Evolutionary conservation across 1,140 invertebrate species (phyloP).

Genomic region (Drosophila biarmipes): DNA sequence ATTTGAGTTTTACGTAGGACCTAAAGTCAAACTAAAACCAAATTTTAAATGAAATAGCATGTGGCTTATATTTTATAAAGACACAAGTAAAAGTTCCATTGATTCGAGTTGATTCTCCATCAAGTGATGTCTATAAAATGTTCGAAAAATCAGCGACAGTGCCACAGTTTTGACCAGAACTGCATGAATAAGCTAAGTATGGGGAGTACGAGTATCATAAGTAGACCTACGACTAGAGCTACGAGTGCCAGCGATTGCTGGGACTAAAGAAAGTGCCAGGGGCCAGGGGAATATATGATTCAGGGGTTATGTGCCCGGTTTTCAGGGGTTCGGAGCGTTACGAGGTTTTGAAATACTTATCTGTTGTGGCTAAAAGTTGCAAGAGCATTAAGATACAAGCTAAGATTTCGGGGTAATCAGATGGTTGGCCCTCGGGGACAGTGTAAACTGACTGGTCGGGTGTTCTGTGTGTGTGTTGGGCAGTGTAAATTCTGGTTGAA

Average conservation of each 20-base stretch:
- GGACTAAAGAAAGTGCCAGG: conserved; percentile 36
- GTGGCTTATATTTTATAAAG: too few species aligned
- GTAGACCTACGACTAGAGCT: conserved; percentile 39
- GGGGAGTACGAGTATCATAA: conserved; percentile 31
- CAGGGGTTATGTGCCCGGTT: conserved; percentile 16
- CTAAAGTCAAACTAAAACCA: too few species aligned
- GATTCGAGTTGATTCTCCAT: too few species aligned
- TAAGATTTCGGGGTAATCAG: conserved; percentile 2
- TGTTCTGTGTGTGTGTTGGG: conserved; percentile 14
- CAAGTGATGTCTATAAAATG: neutral
- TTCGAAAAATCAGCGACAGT: conserved; percentile 15
- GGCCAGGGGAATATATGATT: conserved; percentile 13
- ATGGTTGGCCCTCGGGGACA: conserved; percentile 4
- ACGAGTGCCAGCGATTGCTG: conserved; percentile 36
- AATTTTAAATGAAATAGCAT: too few species aligned
- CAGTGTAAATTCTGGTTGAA: conserved; percentile 39
- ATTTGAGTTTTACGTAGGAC: too few species aligned
- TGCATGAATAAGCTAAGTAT: conserved; percentile 50
- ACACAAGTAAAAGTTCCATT: too few species aligned
- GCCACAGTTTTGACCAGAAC: neutral
- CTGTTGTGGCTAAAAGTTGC: conserved; percentile 64
- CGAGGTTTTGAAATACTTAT: conserved; percentile 62
- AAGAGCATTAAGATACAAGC: conserved; percentile 42
- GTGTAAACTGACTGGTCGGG: conserved; percentile 39
- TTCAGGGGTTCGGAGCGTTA: conserved; percentile 19